Conservation (phyloP, 2,888 invertebrate genomes). For the Drosophila histrio region DNA sequence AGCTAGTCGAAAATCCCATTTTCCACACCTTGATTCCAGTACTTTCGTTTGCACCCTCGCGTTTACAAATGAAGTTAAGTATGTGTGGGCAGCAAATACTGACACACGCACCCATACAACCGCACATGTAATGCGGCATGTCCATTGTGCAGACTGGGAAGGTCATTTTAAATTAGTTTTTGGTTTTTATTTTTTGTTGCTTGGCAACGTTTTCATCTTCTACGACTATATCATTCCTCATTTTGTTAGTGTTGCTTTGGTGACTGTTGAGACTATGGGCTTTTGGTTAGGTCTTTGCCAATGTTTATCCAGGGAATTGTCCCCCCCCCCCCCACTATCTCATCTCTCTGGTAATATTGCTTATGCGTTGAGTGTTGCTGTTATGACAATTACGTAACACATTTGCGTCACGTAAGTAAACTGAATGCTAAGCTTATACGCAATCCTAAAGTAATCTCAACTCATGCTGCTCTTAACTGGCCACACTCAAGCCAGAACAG, state of each 20-base stretch:
- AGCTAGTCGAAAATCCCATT: neutral
- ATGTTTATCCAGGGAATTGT: slow-evolving; percentile 58
- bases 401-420: slow-evolving; percentile 66
- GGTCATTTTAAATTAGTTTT: slow-evolving; percentile 78
- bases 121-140: slow-evolving; percentile 47
- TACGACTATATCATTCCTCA: slow-evolving; percentile 7
- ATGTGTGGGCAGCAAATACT: slow-evolving; percentile 34
- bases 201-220: slow-evolving; percentile 25
- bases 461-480: slow-evolving; percentile 50
- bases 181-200: slow-evolving; percentile 27
- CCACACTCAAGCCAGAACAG: slow-evolving; percentile 35
- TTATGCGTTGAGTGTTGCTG: slow-evolving; percentile 29
- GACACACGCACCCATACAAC: slow-evolving; percentile 17
- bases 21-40: neutral
- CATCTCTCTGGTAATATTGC: slow-evolving; percentile 8
- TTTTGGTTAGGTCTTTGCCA: slow-evolving; percentile 33
- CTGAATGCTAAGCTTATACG: slow-evolving; percentile 13
- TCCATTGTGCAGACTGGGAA: slow-evolving; percentile 55
- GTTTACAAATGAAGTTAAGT: slow-evolving; percentile 52
- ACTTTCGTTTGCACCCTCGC: slow-evolving; percentile 28
- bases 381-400: slow-evolving; percentile 76
- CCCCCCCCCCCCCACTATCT: neutral
- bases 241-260: slow-evolving; percentile 12
- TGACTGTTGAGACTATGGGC: slow-evolving; percentile 13
- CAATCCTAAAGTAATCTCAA: slow-evolving; percentile 40